phyloP scores from a whole-genome alignment of 2,888 invertebrate genomes.

The Rotaria sp. region DNA sequence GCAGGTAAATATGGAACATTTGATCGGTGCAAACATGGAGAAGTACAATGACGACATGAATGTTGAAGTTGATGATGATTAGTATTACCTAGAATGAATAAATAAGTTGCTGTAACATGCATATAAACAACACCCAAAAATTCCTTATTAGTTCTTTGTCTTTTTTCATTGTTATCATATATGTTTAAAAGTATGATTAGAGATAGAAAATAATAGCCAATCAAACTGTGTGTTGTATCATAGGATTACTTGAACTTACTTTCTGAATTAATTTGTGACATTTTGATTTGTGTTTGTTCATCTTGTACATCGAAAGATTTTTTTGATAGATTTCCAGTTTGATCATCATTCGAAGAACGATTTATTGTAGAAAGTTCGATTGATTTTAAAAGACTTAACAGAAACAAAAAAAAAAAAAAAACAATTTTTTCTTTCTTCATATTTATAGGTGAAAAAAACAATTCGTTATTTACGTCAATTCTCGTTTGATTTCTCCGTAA shows the following conservation, averaged over 20 bases:
- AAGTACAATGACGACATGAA: neutral
- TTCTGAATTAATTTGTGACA: constrained; percentile 54
- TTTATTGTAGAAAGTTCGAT: constrained; percentile 66
- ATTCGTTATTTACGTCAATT: constrained; percentile 60
- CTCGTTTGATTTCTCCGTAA: constrained; percentile 83
- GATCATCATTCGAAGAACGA: constrained; percentile 55
- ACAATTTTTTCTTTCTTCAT: neutral
- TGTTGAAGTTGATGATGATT: neutral
- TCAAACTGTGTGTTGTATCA: no score
- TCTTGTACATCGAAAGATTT: constrained; percentile 67
- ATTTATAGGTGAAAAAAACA: neutral
- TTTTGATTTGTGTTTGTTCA: constrained; percentile 60
- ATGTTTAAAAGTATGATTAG: no score
- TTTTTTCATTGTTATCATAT: no score
- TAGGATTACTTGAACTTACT: neutral
- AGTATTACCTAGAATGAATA: neutral
- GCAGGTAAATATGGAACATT: neutral
- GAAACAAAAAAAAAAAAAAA: constrained; percentile 46
- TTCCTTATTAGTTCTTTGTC: no score
- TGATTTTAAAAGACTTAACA: constrained; percentile 68
- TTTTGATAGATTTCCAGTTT: constrained; percentile 45
- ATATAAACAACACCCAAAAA: no score
- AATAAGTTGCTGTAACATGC: neutral
- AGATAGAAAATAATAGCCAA: no score
- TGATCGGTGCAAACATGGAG: neutral